Evolutionary conservation across 92 coral and sea anemone species (phyloP), one percentile per base, ranked within the genome.

Genomic region (Porites divaricata): DNA sequence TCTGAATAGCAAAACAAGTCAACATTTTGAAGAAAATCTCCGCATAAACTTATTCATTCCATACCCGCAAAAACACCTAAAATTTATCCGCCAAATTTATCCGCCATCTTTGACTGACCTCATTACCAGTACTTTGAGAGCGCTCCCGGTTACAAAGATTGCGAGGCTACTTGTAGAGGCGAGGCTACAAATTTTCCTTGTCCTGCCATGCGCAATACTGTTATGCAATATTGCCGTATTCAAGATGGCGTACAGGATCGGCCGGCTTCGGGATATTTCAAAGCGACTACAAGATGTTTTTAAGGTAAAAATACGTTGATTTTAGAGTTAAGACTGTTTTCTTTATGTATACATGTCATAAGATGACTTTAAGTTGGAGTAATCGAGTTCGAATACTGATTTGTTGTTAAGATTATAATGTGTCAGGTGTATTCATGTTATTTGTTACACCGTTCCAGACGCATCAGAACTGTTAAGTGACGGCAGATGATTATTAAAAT

Each of bases 201-300:
- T 13, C 3, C 19, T 81, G 77, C 72, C 93, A 86, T 91, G 95
- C 95, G 94, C 94, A 76, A 19, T 82, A 6, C 65, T 23, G 79
- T 85, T 90, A 85, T 86, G 85, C 63, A 80, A 85, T 24, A 25
- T 19, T 70, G 58, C 22, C 82, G 91, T 79, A 81, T 90, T 90
- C 96, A 96, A 96, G 88, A 96, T 96, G 99, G 99, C 99, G 99
- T 95, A 85, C 77, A 87, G 98, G 84, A 71, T 91, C 81, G 63
- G 88, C 88, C 80, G 95, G 90, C 70, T 83, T 91, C 88, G 95
- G 88, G 88, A 88, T 35, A 87, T 92, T 92, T 82, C 93, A 15
- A 91, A 89, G 87, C 88, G 87, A 87, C 90, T 94, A 66, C 92
- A 81, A 74, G 90, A 94, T 76, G 75, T 94, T 59, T 81, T 80